A percentile compares a stretch with the other conserved stretches of the same genome.
Conservation (phyloP, 1,140 invertebrate species). For the Drosophila varians region DNA sequence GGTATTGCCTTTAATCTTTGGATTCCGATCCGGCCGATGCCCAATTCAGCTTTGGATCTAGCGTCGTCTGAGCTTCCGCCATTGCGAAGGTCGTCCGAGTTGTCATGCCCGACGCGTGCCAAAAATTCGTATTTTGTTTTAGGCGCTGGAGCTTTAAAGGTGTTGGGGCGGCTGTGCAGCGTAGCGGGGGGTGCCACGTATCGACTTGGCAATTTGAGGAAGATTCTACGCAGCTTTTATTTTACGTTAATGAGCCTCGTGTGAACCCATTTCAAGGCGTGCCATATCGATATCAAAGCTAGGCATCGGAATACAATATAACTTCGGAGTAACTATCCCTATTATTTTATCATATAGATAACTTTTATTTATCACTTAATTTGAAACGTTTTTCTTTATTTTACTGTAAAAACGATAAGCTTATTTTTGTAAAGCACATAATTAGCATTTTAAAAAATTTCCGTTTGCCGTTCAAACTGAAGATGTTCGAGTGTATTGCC, state of each 20-base stretch:
- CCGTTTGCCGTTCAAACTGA: too few species aligned
- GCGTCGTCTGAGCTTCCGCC: constrained; percentile 56
- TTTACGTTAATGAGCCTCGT: constrained; percentile 18
- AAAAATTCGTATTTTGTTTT: constrained; percentile 27
- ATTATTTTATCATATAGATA: too few species aligned
- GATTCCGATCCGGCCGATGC: constrained; percentile 33
- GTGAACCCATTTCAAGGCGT: constrained; percentile 31
- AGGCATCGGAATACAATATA: constrained; percentile 1
- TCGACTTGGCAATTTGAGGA: constrained; percentile 21
- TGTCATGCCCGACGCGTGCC: constrained; percentile 65
- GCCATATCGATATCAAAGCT: constrained; percentile 7
- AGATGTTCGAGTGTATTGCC: constrained; percentile 6
- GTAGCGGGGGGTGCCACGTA: background rate
- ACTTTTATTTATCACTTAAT: background rate
- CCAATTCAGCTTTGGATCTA: constrained; percentile 28
- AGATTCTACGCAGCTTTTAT: constrained; percentile 45
- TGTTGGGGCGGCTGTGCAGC: background rate
- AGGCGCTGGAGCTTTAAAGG: constrained; percentile 4
- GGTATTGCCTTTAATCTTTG: constrained; percentile 27
- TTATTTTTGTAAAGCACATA: too few species aligned
- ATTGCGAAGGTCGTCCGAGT: constrained; percentile 55
- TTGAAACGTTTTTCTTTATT: too few species aligned
- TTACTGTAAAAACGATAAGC: too few species aligned
- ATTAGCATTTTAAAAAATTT: background rate
- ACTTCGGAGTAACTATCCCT: too few species aligned